Conservation (phyloP, 2,888 invertebrate genomes). For the Drosophila stalkeri region DNA sequence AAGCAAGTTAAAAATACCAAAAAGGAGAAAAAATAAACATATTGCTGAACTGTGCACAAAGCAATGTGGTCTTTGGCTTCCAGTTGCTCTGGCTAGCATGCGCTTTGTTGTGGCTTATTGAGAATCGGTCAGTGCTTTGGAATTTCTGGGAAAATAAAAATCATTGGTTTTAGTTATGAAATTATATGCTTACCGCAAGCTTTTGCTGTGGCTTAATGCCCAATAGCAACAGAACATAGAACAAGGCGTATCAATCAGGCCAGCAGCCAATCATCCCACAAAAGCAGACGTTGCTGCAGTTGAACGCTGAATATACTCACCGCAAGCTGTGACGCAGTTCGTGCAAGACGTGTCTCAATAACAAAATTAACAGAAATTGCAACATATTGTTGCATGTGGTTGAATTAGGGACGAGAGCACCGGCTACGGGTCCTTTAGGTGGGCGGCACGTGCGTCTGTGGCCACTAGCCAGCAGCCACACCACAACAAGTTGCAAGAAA, state of each 20-base stretch:
- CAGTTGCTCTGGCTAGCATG: constrained; percentile 34
- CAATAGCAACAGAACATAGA: constrained; percentile 25
- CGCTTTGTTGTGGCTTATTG: constrained; percentile 69
- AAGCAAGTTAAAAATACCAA: background rate
- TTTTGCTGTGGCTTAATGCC: constrained; percentile 71
- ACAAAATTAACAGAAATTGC: constrained; percentile 81
- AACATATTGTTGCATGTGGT: constrained; percentile 68
- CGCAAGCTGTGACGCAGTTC: constrained; percentile 70
- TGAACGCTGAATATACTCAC: constrained; percentile 36
- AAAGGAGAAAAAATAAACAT: background rate
- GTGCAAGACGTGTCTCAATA: constrained; percentile 79
- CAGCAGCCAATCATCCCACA: constrained; percentile 8
- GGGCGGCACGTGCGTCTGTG: constrained; percentile 47
- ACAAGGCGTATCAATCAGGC: constrained; percentile 55
- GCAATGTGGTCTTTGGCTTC: constrained; percentile 26
- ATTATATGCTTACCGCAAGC: constrained; percentile 69
- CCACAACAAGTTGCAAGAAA: constrained; percentile 62
- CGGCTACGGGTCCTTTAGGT: constrained; percentile 12
- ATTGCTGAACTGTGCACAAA: constrained; percentile 36
- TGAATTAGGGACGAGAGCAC: background rate
- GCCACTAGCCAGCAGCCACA: constrained; percentile 18
- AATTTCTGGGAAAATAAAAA: constrained; percentile 34
- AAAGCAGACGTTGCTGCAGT: constrained; percentile 45
- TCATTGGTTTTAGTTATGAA: constrained; percentile 49
- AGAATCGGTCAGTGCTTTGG: constrained; percentile 41